Base-by-base conservation (phyloP, 1,140 invertebrate species). In the Drosophila fuyamai region DNA sequence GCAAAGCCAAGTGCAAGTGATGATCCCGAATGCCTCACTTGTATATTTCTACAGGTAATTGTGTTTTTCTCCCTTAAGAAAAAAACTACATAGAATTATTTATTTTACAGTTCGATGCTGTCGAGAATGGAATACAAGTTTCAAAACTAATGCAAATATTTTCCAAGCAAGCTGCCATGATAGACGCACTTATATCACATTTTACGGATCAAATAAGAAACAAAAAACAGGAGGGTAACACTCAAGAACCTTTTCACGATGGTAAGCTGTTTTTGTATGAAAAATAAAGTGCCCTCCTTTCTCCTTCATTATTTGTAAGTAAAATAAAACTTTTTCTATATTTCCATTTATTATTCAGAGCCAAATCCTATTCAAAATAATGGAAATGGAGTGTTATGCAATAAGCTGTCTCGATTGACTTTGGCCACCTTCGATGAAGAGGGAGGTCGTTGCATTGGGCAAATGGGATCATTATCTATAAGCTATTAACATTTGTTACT, bases 361-460 rank as follows among this genome's bases (percentile, higher is more conserved):
- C 92, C 92, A 54, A 92, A 92, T 83, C 92, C 92, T 29, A 92
- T 92, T 72, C 92, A 92, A 76, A 92, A 83, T 50, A 92, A 90
- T 71, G 92, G 92, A 32, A 90, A 86, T 43, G 92, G 92, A 71
- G 84, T 92, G 7, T 93, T 97, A n/a, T 95, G 95, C 56, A 98
- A 98, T 93, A 98, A 98, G 92, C 93, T 98, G 61, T 96, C 96
- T 47, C 95, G 96, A 90, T 94, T 98, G 38, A 97, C 97, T 29
- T 94, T 98, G 41, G 97, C 97, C 14, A 98, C 97, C 4, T 97
- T 98, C 92, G 97, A 98, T 86, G 97, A 97, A 36, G 95, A 97
- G 90, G 97, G 96, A 89, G 97, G 96, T 50, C 94, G 94, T 56
- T 96, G 95, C 78, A 95, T 96, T 79, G 95, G 95, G 68, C 95